Base-by-base conservation (phyloP, 1,140 invertebrate species). In the Lithobius niger region DNA sequence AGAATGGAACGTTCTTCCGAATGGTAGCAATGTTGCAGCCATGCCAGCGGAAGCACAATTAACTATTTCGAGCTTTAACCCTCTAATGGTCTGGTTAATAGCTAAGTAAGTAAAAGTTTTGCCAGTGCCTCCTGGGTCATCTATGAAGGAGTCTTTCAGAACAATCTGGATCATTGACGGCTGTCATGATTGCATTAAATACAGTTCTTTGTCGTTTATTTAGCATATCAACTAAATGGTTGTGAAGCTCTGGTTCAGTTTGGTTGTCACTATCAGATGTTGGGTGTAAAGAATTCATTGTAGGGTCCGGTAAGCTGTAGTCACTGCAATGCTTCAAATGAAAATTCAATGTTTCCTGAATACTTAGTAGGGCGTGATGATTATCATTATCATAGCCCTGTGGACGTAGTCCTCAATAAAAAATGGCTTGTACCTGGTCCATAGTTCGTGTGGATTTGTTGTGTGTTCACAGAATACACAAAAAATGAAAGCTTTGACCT, bases 71-170 rank as follows among this genome's bases (percentile, higher is more conserved):
- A 44, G 52, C 28, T 31, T 6, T 43, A 4, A 3, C 54, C n/a
- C 53, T 19, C 13, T 24, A 10, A 57, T n/a, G 1, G 15, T 13
- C 19, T 57, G n/a, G 15, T 22, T 28, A 6, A 60, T 16, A 3
- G 59, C 54, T 15, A 3, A 52, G 27, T 60, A 60, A 4, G 45
- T 26, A 47, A 27, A 60, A 13, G 59, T 60, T 51, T 60, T 60
- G 3, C 59, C 59, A 31, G 45, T 60, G 4, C 59, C 59, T 3
- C 54, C 59, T 13, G 52, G 52, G 1, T 52, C 57, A 28, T 60
- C 58, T 22, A 60, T 57, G 27, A 26, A 60, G 18, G 13, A 3
- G 52, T 18, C 27, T 21, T 15, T 45, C 2, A 18, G 24, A 27
- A 10, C 10, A 21, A 31, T 53, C 27, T 13, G 16, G 16, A 21